Evolutionary conservation across 2,113 vertebrate genomes (phyloP).

Genomic region (Pomatostomus ruficeps): DNA sequence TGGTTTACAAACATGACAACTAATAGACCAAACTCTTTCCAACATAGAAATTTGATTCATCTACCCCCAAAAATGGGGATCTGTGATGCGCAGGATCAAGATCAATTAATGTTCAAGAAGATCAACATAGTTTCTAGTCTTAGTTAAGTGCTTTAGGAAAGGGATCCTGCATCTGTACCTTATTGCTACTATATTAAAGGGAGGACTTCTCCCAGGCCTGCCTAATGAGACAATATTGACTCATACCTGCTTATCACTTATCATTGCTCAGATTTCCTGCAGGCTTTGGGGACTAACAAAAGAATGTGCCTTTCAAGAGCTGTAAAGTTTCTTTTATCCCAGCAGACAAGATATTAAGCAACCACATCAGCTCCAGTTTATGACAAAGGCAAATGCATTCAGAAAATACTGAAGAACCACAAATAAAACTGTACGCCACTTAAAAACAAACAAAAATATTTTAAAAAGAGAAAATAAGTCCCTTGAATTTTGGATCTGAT

Average conservation of each 20-base stretch:
- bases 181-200: neutral
- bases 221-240: neutral
- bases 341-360: neutral
- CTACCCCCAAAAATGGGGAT: neutral
- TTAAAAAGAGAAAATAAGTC: neutral
- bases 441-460: neutral
- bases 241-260: neutral
- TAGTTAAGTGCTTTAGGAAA: neutral
- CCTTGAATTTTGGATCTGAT: neutral
- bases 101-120: neutral
- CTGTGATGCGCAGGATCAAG: neutral
- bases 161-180: neutral
- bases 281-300: neutral
- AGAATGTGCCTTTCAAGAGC: neutral
- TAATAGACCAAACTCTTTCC: neutral
- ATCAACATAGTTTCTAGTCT: neutral
- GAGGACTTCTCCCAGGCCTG: neutral
- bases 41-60: neutral
- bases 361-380: neutral
- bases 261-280: neutral
- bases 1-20: neutral
- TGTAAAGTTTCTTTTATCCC: neutral
- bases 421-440: neutral
- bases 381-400: neutral
- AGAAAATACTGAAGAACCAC: neutral